Percentiles rank a stretch among this genome's conserved stretches.
These are phyloP conservation scores for Halcyon leucocephala DNA, from an alignment of 2,797 vertebrate genomes.

Conservation along the genomic window DNA sequence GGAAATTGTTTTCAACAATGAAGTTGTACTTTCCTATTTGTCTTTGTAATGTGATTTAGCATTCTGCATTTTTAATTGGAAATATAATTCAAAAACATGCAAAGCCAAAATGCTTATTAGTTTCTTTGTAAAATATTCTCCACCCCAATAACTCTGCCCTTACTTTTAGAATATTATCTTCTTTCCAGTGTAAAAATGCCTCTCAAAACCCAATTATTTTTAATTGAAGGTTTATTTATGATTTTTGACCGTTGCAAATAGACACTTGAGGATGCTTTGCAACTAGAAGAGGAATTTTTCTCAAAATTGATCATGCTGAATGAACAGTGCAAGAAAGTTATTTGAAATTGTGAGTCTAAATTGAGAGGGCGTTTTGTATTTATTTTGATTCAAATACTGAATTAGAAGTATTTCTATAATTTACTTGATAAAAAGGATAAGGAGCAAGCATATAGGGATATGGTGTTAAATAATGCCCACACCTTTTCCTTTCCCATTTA, in stretches of 20 bases:
- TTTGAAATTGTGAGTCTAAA: constrained; percentile 3
- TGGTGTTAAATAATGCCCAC: background rate
- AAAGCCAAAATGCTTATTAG: constrained; percentile 61
- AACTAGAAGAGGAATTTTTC: constrained; percentile 14
- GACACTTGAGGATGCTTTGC: background rate
- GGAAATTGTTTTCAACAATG: constrained; percentile 84
- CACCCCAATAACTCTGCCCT: constrained; percentile 26
- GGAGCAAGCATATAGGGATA: background rate
- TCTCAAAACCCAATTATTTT: background rate
- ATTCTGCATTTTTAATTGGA: constrained; percentile 74
- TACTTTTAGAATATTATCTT: constrained; percentile 35
- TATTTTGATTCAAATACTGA: background rate
- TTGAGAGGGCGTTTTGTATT: background rate
- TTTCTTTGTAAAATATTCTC: constrained; percentile 49
- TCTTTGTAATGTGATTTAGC: constrained; percentile 78
- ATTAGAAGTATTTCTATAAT: constrained; percentile 11
- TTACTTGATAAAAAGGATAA: background rate
- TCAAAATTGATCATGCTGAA: background rate
- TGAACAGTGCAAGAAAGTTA: constrained; percentile 18
- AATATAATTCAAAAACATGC: constrained; percentile 57
- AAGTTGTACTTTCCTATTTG: constrained; percentile 84
- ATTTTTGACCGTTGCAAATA: background rate
- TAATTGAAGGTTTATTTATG: constrained; percentile 18
- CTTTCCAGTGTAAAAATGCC: background rate
- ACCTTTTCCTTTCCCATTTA: background rate